These are phyloP conservation scores for Gallinago jamesoni DNA, from an alignment of 2,113 vertebrate species.

Conservation along the genomic window DNA sequence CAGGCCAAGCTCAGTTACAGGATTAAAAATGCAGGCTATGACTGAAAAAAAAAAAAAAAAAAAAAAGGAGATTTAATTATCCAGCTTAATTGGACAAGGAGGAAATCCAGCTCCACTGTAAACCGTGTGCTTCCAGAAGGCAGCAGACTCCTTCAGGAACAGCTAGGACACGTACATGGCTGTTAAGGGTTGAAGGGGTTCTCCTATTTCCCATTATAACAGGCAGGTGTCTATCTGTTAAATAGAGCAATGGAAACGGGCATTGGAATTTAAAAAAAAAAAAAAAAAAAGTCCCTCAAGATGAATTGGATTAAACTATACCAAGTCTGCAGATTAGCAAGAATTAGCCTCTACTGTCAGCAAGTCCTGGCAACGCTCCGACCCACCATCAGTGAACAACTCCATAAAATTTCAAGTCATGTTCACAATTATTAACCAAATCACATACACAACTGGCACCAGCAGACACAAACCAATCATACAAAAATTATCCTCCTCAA, in stretches of 20 bases:
- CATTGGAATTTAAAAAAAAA: not conserved
- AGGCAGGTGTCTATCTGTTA: not conserved
- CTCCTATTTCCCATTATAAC: not conserved
- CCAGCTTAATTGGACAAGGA: conserved; percentile 27
- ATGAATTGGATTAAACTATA: not conserved
- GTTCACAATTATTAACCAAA: conserved; percentile 39
- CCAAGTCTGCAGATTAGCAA: not conserved
- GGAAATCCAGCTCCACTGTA: conserved; percentile 20
- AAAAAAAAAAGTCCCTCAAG: not conserved
- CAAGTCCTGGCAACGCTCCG: not conserved
- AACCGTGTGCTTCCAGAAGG: not conserved
- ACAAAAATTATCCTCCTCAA: conserved; percentile 6
- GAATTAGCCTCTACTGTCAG: conserved; percentile 10
- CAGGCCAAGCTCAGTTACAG: not conserved
- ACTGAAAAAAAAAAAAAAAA: not conserved
- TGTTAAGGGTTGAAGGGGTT: not conserved
- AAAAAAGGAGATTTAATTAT: conserved; percentile 34
- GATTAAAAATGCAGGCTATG: conserved; percentile 42
- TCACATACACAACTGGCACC: conserved; percentile 1
- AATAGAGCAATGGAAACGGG: not conserved
- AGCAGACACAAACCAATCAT: not conserved
- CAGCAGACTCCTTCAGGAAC: not conserved
- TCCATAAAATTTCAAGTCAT: conserved; percentile 17
- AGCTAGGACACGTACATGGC: conserved; percentile 11
- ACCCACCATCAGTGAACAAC: not conserved